These are phyloP conservation scores for Lysiphlebus fabarum DNA, from an alignment of 1,140 invertebrate genomes.

Conservation along the genomic window DNA sequence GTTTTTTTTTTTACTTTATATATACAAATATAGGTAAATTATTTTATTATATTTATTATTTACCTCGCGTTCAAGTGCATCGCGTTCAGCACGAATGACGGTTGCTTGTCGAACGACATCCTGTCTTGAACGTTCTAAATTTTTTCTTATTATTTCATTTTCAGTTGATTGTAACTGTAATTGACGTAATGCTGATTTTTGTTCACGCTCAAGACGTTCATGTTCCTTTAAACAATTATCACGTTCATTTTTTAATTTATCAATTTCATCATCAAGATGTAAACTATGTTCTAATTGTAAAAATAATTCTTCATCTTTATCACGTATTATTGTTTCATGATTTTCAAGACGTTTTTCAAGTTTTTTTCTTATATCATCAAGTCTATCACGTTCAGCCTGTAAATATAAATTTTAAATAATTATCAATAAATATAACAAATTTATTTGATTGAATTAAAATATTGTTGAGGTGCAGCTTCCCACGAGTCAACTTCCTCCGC, in stretches of 20 bases:
- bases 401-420: slow-evolving; percentile 27
- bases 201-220: slow-evolving; percentile 39
- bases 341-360: slow-evolving; percentile 57
- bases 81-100: slow-evolving; percentile 60
- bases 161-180: slow-evolving; percentile 59
- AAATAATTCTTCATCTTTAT: slow-evolving; percentile 65
- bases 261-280: slow-evolving; percentile 62
- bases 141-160: slow-evolving; percentile 58
- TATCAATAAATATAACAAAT: too few species aligned
- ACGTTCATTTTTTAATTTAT: slow-evolving; percentile 44
- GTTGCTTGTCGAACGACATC: slow-evolving; percentile 62
- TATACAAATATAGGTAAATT: slow-evolving; percentile 13
- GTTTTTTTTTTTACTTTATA: neutral
- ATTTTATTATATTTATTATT: slow-evolving; percentile 21
- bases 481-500: slow-evolving; percentile 7
- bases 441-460: too few species aligned
- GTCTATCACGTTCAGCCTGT: slow-evolving; percentile 60
- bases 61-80: slow-evolving; percentile 61
- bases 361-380: slow-evolving; percentile 52
- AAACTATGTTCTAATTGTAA: slow-evolving; percentile 60
- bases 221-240: slow-evolving; percentile 39
- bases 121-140: slow-evolving; percentile 59
- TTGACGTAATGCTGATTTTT: slow-evolving; percentile 43
- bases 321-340: slow-evolving; percentile 57
- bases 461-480: slow-evolving; percentile 7